Percentiles rank a stretch among this genome's conserved stretches.
These are phyloP conservation scores for Sylvietta virens DNA, from an alignment of 2,113 vertebrate species.

Conservation along the genomic window DNA sequence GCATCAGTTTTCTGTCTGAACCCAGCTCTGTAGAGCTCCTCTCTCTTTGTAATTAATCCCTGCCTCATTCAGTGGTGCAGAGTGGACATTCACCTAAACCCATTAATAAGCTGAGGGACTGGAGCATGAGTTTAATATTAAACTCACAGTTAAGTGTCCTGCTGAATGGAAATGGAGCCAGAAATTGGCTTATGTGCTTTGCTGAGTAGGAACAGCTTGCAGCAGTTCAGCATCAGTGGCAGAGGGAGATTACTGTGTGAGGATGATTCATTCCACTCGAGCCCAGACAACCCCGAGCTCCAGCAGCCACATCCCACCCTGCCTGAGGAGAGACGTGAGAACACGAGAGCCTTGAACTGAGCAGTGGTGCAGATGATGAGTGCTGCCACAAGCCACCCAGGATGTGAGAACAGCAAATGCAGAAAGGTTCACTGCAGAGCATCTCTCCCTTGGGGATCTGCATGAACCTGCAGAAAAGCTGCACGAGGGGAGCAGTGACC, in stretches of 20 bases:
- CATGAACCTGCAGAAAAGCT: neutral
- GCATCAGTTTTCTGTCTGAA: neutral
- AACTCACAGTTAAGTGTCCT: neutral
- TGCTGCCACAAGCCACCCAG: neutral
- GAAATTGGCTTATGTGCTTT: conserved; percentile 16
- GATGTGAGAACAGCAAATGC: neutral
- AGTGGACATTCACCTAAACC: neutral
- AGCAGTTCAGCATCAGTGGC: neutral
- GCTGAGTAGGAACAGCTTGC: neutral
- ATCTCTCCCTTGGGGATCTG: neutral
- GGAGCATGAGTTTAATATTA: neutral
- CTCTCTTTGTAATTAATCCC: neutral
- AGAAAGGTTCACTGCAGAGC: neutral
- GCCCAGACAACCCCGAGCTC: neutral
- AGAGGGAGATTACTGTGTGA: neutral
- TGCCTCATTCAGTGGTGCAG: neutral
- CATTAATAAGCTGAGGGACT: neutral
- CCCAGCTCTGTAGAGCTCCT: neutral
- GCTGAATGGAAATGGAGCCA: neutral
- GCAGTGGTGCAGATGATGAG: neutral
- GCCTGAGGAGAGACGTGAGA: neutral
- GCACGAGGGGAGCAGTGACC: neutral
- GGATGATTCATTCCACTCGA: conserved; percentile 25
- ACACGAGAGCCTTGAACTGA: neutral
- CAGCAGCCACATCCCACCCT: neutral